Base-by-base conservation (phyloP, 2,888 invertebrate genomes). In the Helleia helle region DNA sequence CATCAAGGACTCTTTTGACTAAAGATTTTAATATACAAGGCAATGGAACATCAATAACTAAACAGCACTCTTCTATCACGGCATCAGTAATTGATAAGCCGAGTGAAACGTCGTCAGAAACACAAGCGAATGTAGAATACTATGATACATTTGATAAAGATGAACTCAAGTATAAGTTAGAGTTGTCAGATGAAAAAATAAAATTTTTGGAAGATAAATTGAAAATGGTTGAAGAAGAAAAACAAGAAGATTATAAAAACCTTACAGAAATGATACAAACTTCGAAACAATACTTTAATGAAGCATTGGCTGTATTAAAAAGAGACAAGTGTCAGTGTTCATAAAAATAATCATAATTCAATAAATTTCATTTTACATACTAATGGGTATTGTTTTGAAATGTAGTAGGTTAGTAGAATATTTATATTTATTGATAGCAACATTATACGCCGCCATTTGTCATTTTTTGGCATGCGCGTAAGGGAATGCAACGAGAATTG, bases 131-230 rank as follows among this genome's bases (percentile, higher is more conserved):
- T 1, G 72, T 72, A 18, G 57, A 42, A 15, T 58, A 61, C 14
- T n/a, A n/a, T n/a, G 76, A 75, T n/a, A 40, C 42, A 29, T 49
- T 77, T 4, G 80, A 80, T 36, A 75, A 66, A 56, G 81, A 81
- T 17, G 80, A 75, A 40, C 54, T 84, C 6, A 77, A 69, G 58
- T 83, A 62, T 49, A 84, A 73, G 55, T 60, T 91, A 40, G 89
- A 89, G 58, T 64, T 91, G 40, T 84, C 90, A 0, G 87, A 90
- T 54, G 91, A 91, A 64, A 89, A 89, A 53, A 76, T 90, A 28
- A 87, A 89, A 59, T 87, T 89, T 11, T 69, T 91, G 59, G 87
- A 88, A 58, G 87, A 88, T 28, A 86, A 88, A 58, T 60, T 91
- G 26, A 86, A 86, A 55, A 88, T 90, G 60, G 79, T 90, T 22